phyloP scores from a whole-genome alignment of 2,113 vertebrate genomes.

The Gymnobelideus leadbeateri region DNA sequence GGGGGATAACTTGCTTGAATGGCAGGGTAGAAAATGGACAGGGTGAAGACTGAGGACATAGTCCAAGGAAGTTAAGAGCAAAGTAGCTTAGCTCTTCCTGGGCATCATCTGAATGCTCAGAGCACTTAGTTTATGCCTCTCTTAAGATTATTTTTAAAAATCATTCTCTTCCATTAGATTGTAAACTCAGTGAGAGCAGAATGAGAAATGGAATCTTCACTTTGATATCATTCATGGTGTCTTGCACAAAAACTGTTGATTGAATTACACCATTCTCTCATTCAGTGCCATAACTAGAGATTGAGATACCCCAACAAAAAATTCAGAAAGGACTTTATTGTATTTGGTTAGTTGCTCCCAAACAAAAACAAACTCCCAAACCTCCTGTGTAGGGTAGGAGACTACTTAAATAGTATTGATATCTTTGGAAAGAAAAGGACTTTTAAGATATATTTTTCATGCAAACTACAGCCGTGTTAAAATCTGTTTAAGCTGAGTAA shows the following conservation, averaged over 20 bases:
- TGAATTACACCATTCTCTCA: background rate
- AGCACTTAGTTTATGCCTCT: background rate
- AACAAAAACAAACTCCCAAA: background rate
- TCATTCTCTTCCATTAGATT: constrained; percentile 43
- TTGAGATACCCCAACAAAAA: background rate
- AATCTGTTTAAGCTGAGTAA: background rate
- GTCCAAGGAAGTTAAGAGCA: background rate
- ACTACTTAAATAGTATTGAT: background rate
- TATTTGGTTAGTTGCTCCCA: background rate
- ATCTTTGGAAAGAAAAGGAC: background rate
- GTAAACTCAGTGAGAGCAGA: background rate
- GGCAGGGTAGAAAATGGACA: too few species aligned
- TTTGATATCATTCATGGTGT: background rate
- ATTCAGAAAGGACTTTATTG: background rate
- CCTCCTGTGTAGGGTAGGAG: background rate
- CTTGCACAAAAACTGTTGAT: background rate
- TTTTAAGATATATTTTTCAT: background rate
- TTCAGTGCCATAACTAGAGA: background rate
- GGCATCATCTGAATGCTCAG: background rate
- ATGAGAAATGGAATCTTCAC: constrained; percentile 18
- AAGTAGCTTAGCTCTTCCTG: background rate
- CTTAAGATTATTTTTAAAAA: too few species aligned
- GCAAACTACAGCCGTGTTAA: background rate
- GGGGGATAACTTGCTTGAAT: too few species aligned
- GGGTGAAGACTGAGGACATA: background rate